Base-by-base conservation (phyloP, 2,113 vertebrate species). In the Dicerorhinus sumatrensis region DNA sequence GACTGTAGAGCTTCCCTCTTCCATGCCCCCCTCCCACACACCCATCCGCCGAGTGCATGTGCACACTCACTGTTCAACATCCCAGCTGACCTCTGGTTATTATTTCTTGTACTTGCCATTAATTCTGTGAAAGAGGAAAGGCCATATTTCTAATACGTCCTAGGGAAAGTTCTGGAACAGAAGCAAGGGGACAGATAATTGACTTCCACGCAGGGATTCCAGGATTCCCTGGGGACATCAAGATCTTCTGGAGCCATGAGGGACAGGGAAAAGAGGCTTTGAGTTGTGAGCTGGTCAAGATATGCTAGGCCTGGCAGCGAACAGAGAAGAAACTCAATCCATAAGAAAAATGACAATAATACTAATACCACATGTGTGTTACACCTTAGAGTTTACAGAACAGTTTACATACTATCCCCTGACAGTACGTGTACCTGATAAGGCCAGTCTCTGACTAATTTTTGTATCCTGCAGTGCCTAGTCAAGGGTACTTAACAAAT, bases 11-110 rank as follows among this genome's bases (percentile, higher is more conserved):
- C 92, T 82, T 0, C 0, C 81, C 95, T 92, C 91, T 90, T 84
- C 89, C 46, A 0, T n/a, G 11, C 14, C 17, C 8, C 0, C 17
- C 70, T 48, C 94, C 80, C 77, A 48, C 2, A 0, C 0, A 0
- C 4, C 1, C 1, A 1, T 11, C 39, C 2, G 0, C 79, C 10
- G 23, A 58, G 31, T 7, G 23, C 25, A 3, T 0, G 14, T 13
- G 14, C 16, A 12, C 4, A 3, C 48, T 60, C 62, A 12, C 72
- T 31, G 4, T 9, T 2, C 12, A 11, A 27, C 39, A 58, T 75
- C 83, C 87, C 73, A 25, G 6, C 96, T 81, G n/a, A 2, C 14
- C 56, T 97, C 81, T 18, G 81, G 51, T 21, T 65, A 69, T 56
- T 0, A 0, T 42, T 92, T 97, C 73, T 92, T 63, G 67, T 48